These are phyloP conservation scores for Phycodurus eques DNA, from an alignment of 2,113 vertebrate species.

Conservation along the genomic window DNA sequence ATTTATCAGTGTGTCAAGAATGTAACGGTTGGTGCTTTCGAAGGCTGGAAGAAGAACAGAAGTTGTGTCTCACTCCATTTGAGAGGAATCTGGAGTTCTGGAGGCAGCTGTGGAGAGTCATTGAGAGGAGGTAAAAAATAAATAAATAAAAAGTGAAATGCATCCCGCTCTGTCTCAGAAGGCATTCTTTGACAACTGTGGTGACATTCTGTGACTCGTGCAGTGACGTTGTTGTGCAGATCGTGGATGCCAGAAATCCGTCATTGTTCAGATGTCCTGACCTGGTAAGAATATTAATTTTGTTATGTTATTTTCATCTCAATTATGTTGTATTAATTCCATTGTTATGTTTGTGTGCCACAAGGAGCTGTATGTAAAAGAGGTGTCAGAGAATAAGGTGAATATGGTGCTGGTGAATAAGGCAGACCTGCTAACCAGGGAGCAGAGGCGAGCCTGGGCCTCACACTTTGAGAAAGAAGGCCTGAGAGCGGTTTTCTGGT, in stretches of 20 bases:
- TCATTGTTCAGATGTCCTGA: slow-evolving; percentile 92
- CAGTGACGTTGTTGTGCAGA: slow-evolving; percentile 94
- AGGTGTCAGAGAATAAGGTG: slow-evolving; percentile 81
- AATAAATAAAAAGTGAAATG: not conserved
- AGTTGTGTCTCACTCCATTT: slow-evolving; percentile 92
- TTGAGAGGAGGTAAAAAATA: slow-evolving; percentile 87
- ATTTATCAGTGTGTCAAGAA: not conserved
- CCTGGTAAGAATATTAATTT: slow-evolving; percentile 77
- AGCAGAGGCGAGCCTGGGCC: slow-evolving; percentile 87
- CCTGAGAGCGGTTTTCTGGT: slow-evolving; percentile 91
- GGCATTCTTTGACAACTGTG: not conserved
- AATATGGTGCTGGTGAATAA: slow-evolving; percentile 95
- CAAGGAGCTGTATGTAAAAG: slow-evolving; percentile 88
- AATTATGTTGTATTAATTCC: not conserved
- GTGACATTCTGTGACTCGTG: slow-evolving; percentile 19
- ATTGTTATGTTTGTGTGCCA: slow-evolving; percentile 12
- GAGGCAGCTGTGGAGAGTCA: slow-evolving; percentile 97
- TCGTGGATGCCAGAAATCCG: slow-evolving; percentile 94
- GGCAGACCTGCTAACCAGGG: slow-evolving; percentile 84
- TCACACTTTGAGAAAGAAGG: slow-evolving; percentile 83
- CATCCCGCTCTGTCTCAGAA: not conserved
- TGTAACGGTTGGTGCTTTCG: not conserved
- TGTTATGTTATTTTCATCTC: not conserved
- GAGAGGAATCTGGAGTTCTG: slow-evolving; percentile 97
- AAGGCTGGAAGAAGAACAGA: slow-evolving; percentile 93